Conservation (phyloP, 92 coral and sea anemone genomes). For the Zoanthus solanderi region DNA sequence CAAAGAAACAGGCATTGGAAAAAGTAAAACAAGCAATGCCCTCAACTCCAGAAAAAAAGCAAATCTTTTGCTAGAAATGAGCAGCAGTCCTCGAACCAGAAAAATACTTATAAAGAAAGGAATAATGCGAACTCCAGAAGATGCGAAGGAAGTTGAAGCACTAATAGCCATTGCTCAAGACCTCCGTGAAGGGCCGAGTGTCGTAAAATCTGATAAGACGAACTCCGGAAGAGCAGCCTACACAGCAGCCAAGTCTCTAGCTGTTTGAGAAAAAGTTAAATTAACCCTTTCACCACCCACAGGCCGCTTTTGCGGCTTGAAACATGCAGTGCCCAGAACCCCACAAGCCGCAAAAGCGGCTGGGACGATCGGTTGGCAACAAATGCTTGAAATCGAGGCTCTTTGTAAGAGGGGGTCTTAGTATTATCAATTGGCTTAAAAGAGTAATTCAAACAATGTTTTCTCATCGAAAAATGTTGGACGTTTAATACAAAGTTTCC, state of each 20-base stretch:
- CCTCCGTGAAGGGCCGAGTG: background rate
- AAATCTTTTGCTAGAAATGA: background rate
- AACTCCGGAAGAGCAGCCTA: slow-evolving; percentile 14
- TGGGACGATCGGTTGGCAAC: no score
- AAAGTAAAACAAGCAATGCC: slow-evolving; percentile 5
- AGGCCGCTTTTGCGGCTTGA: no score
- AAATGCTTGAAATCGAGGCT: no score
- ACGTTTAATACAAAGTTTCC: no score
- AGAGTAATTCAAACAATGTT: no score
- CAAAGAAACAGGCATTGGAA: slow-evolving; percentile 1
- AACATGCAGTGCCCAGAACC: no score
- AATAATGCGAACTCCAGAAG: background rate
- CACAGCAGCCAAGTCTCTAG: slow-evolving; percentile 12
- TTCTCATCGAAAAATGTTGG: no score
- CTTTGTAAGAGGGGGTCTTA: no score
- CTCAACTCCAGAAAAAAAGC: background rate
- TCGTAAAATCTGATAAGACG: background rate
- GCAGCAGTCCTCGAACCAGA: background rate
- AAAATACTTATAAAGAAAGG: background rate
- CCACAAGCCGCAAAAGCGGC: no score
- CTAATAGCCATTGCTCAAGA: background rate
- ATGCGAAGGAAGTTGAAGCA: background rate
- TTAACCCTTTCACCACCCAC: background rate
- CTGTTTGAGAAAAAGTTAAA: background rate
- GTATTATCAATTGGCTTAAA: no score